A percentile compares a stretch with the other conserved stretches of the same genome.
phyloP scores from a whole-genome alignment of 2,113 vertebrate species.

The Malurus alboscapulatus region DNA sequence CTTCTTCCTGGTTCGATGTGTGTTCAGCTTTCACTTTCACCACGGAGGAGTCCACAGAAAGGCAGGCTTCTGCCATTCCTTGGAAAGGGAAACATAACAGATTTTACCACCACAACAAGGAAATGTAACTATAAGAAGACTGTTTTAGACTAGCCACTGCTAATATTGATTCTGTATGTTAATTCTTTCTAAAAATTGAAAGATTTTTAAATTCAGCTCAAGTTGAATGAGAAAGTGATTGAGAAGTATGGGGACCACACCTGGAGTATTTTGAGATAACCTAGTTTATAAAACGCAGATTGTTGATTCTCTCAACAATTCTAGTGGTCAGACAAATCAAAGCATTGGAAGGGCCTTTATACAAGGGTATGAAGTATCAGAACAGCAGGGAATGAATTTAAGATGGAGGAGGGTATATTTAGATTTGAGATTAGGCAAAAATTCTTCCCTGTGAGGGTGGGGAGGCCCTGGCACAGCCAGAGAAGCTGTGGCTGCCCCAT shows the following conservation, averaged over 20 bases:
- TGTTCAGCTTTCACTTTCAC: slow-evolving; percentile 59
- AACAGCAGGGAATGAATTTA: background rate
- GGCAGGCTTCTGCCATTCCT: background rate
- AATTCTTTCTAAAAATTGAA: background rate
- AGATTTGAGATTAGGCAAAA: background rate
- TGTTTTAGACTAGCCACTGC: background rate
- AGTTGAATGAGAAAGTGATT: background rate
- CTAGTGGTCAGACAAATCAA: background rate
- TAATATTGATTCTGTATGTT: background rate
- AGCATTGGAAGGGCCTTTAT: background rate
- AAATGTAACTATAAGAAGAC: background rate
- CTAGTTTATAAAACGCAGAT: background rate
- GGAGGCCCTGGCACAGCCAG: background rate
- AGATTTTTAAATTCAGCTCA: background rate
- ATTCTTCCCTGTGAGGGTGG: background rate
- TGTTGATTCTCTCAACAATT: background rate
- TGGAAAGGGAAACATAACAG: background rate
- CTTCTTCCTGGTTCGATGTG: slow-evolving; percentile 75
- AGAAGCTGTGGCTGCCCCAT: background rate
- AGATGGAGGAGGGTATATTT: background rate
- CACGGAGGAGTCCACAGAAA: background rate
- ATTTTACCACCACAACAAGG: background rate
- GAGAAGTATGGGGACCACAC: background rate
- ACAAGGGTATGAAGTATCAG: background rate
- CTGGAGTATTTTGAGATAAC: background rate